A percentile compares a stretch with the other conserved stretches of the same genome.
Evolutionary conservation across 2,113 vertebrate species (phyloP).

Genomic region (Cacatua alba): DNA sequence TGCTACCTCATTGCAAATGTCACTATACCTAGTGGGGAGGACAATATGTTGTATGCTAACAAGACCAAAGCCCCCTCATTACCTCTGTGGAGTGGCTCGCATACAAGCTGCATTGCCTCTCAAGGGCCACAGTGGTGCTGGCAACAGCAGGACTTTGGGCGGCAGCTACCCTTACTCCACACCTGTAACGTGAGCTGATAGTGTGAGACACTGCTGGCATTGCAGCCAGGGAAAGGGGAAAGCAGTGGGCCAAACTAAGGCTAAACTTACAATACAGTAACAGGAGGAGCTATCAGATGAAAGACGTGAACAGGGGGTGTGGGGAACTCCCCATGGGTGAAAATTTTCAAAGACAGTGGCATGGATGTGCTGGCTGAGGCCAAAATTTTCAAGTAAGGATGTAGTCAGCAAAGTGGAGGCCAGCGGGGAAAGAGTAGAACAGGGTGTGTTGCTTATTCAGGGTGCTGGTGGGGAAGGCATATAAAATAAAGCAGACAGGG

Average conservation of each 20-base stretch:
- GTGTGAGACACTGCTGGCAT: neutral
- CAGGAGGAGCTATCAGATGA: neutral
- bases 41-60: neutral
- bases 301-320: neutral
- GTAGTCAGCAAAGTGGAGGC: neutral
- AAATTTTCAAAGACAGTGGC: neutral
- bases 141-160: neutral
- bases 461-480: neutral
- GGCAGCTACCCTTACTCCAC: neutral
- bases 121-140: neutral
- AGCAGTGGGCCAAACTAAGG: neutral
- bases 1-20: neutral
- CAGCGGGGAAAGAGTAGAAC: neutral
- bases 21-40: neutral
- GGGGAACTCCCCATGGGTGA: neutral
- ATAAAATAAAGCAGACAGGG: neutral
- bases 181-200: fast-evolving
- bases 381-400: neutral
- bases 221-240: neutral
- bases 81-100: neutral
- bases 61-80: neutral
- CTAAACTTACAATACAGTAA: neutral
- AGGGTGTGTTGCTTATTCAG: neutral
- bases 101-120: neutral
- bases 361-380: neutral